Base-by-base conservation (phyloP, 2,888 invertebrate genomes). In the Heliconius ethilla region DNA sequence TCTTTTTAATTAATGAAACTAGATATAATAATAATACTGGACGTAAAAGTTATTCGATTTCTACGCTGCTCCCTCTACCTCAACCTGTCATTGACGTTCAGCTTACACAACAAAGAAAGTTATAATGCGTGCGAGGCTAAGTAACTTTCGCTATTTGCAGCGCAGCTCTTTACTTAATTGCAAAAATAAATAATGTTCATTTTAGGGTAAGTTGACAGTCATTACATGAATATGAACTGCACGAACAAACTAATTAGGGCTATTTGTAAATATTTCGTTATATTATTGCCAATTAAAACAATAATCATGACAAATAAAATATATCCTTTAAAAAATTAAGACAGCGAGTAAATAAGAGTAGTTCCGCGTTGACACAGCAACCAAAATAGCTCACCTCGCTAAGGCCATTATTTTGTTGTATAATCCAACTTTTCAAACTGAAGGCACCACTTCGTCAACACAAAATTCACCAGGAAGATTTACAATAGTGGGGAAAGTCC, bases 351-450 rank as follows among this genome's bases (percentile, higher is more conserved):
- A 92, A 78, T 91, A 90, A 91, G 91, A 92, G 90, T 90, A 93
- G 91, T 94, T 94, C 93, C 93, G 93, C 87, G 92, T 93, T 93
- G 92, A 92, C 92, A 92, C 89, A 93, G 90, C 92, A 93, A 92
- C 93, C 88, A 91, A 93, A 94, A 94, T 94, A 94, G 91, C 94
- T 94, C 90, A 94, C 94, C 94, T 94, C 91, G 94, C 94, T 94
- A 94, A 94, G 92, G 94, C 94, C 94, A 94, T 94, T 90, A 92
- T 94, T 91, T 91, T 89, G 91, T 92, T 90, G 93, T 92, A 92
- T 90, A 94, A 94, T 94, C 94, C 94, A 94, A 94, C 92, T 93
- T 93, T 92, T 91, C 92, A 90, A 91, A 88, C 87, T 87, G 87
- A 86, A 88, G 87, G 88, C 90, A 92, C 92, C 90, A 92, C 92